Percentiles rank a stretch among this genome's conserved stretches.
phyloP scores from a whole-genome alignment of 2,797 vertebrate genomes.

The Xyrichtys novacula region DNA sequence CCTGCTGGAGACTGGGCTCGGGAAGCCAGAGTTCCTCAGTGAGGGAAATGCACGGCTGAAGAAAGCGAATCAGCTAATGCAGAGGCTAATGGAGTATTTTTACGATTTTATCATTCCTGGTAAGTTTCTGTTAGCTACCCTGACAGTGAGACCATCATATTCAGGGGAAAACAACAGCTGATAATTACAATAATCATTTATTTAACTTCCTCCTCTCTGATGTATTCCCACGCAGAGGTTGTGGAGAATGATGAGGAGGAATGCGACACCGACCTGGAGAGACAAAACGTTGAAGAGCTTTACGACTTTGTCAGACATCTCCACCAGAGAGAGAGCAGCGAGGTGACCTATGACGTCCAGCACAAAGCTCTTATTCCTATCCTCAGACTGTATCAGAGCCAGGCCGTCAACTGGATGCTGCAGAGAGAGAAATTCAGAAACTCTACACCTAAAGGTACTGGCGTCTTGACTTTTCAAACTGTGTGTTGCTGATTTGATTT shows the following conservation, averaged over 20 bases:
- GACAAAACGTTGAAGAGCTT: conserved; percentile 96
- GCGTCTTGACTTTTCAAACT: neutral
- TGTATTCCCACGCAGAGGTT: conserved; percentile 81
- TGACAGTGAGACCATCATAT: too few species aligned
- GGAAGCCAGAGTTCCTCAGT: conserved; percentile 92
- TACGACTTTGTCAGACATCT: conserved; percentile 92
- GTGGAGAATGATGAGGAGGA: conserved; percentile 92
- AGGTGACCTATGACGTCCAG: conserved; percentile 87
- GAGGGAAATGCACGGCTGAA: conserved; percentile 92
- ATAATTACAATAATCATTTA: too few species aligned
- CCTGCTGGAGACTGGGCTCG: conserved; percentile 90
- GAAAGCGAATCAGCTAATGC: conserved; percentile 93
- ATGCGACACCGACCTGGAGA: conserved; percentile 92
- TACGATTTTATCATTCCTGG: conserved; percentile 93
- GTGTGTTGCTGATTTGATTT: neutral
- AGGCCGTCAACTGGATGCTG: conserved; percentile 99
- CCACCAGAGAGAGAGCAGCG: conserved; percentile 75
- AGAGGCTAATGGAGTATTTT: conserved; percentile 95
- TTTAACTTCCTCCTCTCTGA: neutral
- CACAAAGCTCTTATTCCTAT: conserved; percentile 93
- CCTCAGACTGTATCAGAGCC: conserved; percentile 93
- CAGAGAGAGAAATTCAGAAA: conserved; percentile 86
- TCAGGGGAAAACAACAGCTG: neutral
- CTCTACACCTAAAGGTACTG: conserved; percentile 71
- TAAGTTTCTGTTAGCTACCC: conserved; percentile 59